These are phyloP conservation scores for Diplodus sargus DNA, from an alignment of 2,797 vertebrate species.

Conservation along the genomic window DNA sequence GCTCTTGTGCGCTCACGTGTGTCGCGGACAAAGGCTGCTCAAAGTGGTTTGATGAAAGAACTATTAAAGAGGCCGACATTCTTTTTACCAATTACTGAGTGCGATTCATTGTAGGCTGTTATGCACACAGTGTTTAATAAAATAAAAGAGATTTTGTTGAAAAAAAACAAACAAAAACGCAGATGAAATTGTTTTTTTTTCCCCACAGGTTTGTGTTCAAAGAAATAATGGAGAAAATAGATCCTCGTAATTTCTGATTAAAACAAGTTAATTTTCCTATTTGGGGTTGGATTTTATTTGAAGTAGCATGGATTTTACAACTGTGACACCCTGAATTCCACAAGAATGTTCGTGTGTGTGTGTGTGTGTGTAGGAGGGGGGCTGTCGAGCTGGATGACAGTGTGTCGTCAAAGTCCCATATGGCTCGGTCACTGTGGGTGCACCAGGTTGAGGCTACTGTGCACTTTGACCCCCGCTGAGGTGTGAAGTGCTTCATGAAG, in stretches of 20 bases:
- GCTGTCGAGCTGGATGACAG: not conserved
- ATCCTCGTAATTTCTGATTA: constrained; percentile 19
- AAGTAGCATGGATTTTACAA: not conserved
- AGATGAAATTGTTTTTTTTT: constrained; percentile 32
- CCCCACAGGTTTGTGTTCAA: constrained; percentile 7
- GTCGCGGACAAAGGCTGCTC: constrained; percentile 50
- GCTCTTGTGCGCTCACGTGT: constrained; percentile 28
- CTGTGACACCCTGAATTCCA: not conserved
- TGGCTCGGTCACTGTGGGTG: constrained; percentile 35
- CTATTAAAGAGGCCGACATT: constrained; percentile 45
- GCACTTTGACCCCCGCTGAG: constrained; percentile 64
- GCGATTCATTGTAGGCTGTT: constrained; percentile 50
- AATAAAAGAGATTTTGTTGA: constrained; percentile 58
- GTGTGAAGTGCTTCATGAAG: constrained; percentile 73
- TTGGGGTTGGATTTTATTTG: not conserved
- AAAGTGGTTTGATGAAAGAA: constrained; percentile 49
- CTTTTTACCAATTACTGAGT: constrained; percentile 55
- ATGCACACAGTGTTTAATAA: constrained; percentile 54
- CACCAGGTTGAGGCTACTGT: constrained; percentile 55
- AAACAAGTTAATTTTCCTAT: not conserved
- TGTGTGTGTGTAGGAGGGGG: not conserved
- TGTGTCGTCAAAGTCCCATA: constrained; percentile 26
- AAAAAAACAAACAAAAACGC: constrained; percentile 10
- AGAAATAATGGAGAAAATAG: constrained; percentile 9
- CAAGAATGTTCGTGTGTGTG: not conserved